phyloP scores from a whole-genome alignment of 23 tunicate species.

The Phallusia fumigata region DNA sequence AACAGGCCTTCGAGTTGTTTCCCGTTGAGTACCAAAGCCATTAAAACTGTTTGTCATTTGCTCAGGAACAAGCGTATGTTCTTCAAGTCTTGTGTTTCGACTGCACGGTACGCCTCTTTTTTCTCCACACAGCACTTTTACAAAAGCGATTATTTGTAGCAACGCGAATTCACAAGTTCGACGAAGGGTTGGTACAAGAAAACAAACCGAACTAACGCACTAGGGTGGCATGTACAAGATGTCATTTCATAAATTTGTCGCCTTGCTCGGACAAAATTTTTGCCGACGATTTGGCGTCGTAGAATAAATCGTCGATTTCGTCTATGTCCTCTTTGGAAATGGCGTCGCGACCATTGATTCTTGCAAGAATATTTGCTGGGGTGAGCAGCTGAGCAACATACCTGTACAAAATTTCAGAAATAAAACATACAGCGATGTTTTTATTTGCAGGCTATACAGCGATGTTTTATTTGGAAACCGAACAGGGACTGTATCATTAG shows the following conservation, averaged over 20 bases:
- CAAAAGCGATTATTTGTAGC: neutral
- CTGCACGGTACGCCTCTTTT: too few species aligned
- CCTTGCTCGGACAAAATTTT: constrained; percentile 84
- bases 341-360: constrained; percentile 80
- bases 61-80: too few species aligned
- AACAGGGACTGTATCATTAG: too few species aligned
- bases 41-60: too few species aligned
- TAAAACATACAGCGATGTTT: too few species aligned
- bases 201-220: neutral
- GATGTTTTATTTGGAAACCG: too few species aligned
- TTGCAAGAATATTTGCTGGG: constrained; percentile 93
- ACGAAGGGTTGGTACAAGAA: neutral
- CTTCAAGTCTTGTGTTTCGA: too few species aligned
- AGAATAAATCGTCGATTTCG: constrained; percentile 76
- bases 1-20: too few species aligned
- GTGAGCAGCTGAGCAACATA: constrained; percentile 92
- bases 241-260: constrained; percentile 85
- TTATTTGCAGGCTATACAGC: too few species aligned
- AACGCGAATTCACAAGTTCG: neutral
- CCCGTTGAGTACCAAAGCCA: too few species aligned
- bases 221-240: neutral
- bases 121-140: neutral
- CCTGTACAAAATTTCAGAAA: constrained; percentile 20
- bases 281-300: constrained; percentile 82
- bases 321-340: constrained; percentile 79